Conservation (phyloP, 2,888 invertebrate genomes). For the Hololepta plana region DNA sequence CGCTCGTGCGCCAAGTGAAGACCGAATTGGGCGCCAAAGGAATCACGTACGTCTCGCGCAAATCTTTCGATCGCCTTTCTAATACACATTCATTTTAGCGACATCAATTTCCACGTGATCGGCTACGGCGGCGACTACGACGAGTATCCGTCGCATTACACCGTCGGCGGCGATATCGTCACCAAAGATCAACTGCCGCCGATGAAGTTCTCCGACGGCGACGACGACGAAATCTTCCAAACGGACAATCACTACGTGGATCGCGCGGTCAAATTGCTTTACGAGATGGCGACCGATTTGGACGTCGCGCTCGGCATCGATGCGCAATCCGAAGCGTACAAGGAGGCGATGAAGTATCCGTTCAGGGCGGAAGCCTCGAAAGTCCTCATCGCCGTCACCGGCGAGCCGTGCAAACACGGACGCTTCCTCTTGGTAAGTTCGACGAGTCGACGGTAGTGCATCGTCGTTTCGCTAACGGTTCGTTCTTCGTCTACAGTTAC, state of each 20-base stretch:
- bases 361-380: constrained; percentile 62
- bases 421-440: constrained; percentile 35
- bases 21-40: constrained; percentile 43
- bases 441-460: too few species aligned
- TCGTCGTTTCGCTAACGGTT: too few species aligned
- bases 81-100: constrained; percentile 27
- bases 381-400: constrained; percentile 46
- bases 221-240: constrained; percentile 15
- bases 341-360: constrained; percentile 44
- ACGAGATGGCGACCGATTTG: constrained; percentile 20
- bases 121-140: constrained; percentile 36
- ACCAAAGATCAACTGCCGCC: constrained; percentile 31
- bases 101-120: constrained; percentile 38
- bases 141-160: constrained; percentile 37
- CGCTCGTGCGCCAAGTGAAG: constrained; percentile 38
- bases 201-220: constrained; percentile 20
- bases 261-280: constrained; percentile 13
- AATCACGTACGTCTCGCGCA: constrained; percentile 30
- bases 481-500: constrained; percentile 6
- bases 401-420: constrained; percentile 37
- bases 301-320: constrained; percentile 16
- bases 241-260: too few species aligned
- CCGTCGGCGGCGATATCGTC: constrained; percentile 30
- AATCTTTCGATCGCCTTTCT: too few species aligned
- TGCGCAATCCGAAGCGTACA: constrained; percentile 33